Base-by-base conservation (phyloP, 2,888 invertebrate species). In the Drepana falcataria region DNA sequence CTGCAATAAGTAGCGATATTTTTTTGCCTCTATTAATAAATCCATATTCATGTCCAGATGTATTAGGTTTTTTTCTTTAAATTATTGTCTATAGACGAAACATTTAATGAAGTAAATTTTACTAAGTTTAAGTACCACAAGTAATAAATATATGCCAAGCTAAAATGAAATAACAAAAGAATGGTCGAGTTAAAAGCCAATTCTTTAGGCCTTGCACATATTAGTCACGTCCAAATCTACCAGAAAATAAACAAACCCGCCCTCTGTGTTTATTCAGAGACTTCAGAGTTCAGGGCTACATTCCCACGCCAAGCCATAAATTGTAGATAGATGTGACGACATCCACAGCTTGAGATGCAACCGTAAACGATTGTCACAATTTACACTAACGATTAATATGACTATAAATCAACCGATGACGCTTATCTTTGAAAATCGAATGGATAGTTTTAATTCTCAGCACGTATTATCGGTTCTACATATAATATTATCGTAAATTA, bases 291-390 rank as follows among this genome's bases (percentile, higher is more conserved):
- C 51, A 51, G 35, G 40, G 7, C 7, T 6, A 41, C 6, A 40
- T 40, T 51, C 51, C 51, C 51, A 41, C 48, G 51, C 48, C 7
- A 51, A 51, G 52, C 48, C 54, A 35, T 51, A 49, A 53, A 33
- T n/a, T 51, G 51, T 53, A 51, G 57, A 7, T 59, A 59, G 60
- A 55, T 57, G 60, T 66, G 54, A 64, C 58, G 53, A 52, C 54
- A 60, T 57, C 9, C 33, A 40, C 49, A 40, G 51, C 33, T 49
- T 51, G 51, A 51, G 40, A 51, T 40, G 37, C 53, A 53, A 53
- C 66, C 65, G 52, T 70, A 66, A 68, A 66, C 59, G 60, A 63
- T 68, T 55, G 62, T 65, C 64, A 62, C 64, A 68, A 61, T 65
- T 69, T 60, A 48, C 51, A 59, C 55, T 56, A 60, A 64, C 34